These are phyloP conservation scores for Crotalus viridis DNA, from an alignment of 2,113 vertebrate species.

Conservation along the genomic window DNA sequence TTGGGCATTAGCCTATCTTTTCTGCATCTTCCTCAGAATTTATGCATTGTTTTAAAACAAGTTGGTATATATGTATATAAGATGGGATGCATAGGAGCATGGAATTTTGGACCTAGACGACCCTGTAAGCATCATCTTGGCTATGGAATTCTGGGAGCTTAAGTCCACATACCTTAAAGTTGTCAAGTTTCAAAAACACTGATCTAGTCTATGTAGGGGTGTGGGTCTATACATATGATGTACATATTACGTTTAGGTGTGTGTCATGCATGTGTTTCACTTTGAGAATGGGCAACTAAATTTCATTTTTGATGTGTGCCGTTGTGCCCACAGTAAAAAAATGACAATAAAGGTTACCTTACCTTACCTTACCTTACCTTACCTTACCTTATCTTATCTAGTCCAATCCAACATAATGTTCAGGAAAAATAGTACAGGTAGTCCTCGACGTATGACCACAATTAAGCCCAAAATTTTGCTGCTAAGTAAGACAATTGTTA, in stretches of 20 bases:
- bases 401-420: not conserved
- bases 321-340: too few relatives aligned
- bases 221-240: too few relatives aligned
- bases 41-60: not conserved
- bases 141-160: not conserved
- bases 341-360: too few relatives aligned
- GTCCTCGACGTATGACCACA: too few relatives aligned
- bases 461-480: too few relatives aligned
- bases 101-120: not conserved
- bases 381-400: not conserved
- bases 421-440: not conserved
- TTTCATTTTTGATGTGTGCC: too few relatives aligned
- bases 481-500: too few relatives aligned
- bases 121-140: not conserved
- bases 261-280: too few relatives aligned
- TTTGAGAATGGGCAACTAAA: too few relatives aligned
- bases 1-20: not conserved
- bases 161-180: not conserved
- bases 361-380: too few relatives aligned
- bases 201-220: not conserved
- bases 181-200: not conserved
- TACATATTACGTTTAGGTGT: too few relatives aligned
- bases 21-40: not conserved
- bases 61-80: not conserved
- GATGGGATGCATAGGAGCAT: not conserved